Evolutionary conservation across 2,797 vertebrate genomes (phyloP).

Genomic region (Alauda arvensis): DNA sequence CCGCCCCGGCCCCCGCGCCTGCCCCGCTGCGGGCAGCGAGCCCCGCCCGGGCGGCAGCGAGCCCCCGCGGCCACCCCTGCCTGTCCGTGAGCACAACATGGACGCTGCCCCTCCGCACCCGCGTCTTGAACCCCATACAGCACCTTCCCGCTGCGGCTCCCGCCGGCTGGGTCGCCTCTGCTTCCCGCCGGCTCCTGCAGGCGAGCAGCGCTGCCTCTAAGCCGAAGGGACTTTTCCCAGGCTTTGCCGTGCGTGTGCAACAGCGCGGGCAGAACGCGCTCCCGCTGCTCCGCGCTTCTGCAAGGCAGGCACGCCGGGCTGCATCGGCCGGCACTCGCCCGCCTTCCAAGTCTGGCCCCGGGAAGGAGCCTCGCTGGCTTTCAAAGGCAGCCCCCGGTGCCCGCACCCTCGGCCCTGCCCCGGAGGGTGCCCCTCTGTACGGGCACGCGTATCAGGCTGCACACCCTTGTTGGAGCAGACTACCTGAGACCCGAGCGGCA

Average conservation of each 20-base stretch:
- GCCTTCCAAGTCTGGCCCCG: neutral
- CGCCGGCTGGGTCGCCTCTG: neutral
- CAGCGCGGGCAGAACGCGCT: neutral
- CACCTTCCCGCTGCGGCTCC: neutral
- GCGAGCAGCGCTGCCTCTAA: neutral
- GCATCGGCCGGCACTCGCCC: neutral
- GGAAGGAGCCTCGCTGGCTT: neutral
- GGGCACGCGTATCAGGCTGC: neutral
- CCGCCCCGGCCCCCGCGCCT: neutral
- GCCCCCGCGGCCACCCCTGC: neutral
- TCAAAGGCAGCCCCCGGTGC: neutral
- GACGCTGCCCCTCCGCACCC: neutral
- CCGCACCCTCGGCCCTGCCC: neutral
- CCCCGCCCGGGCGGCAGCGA: neutral
- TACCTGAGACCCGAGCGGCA: neutral
- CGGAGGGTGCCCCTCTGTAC: neutral
- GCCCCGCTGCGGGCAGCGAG: neutral
- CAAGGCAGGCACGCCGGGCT: neutral
- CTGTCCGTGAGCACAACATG: neutral
- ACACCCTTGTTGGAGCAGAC: neutral
- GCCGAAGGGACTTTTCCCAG: neutral
- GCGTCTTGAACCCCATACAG: neutral
- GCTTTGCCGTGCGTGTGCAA: neutral
- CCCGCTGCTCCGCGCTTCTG: neutral
- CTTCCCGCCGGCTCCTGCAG: neutral